phyloP scores from a whole-genome alignment of 2,113 vertebrate species.

The Malurus alboscapulatus region DNA sequence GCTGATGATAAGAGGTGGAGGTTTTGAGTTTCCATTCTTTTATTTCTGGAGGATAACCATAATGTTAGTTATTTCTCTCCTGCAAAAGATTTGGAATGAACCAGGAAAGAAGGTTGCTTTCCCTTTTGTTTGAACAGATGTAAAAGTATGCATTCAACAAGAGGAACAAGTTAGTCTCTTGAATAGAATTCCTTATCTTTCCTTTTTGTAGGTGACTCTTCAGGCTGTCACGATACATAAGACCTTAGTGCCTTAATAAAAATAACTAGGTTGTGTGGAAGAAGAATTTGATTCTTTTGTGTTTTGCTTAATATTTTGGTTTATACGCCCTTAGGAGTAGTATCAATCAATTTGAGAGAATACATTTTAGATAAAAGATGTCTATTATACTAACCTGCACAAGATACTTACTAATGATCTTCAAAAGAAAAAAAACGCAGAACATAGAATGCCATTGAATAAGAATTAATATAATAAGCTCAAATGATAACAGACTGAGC shows the following conservation, averaged over 20 bases:
- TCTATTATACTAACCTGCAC: background rate
- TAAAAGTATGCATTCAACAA: background rate
- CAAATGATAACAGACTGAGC: background rate
- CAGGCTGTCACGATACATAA: background rate
- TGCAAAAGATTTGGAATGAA: background rate
- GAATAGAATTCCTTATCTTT: background rate
- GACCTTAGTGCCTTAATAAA: background rate
- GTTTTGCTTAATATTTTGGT: background rate
- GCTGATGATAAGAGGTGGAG: background rate
- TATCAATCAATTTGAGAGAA: background rate
- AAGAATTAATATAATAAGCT: background rate
- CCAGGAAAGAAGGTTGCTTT: background rate
- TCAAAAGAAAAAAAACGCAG: background rate
- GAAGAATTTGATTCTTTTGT: background rate
- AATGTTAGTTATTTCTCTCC: background rate
- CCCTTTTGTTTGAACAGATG: background rate
- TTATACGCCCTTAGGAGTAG: background rate
- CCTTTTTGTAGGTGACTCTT: background rate
- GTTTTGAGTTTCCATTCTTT: background rate
- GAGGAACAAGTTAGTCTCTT: background rate
- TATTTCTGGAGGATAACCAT: background rate
- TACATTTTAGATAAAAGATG: background rate
- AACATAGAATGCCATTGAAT: background rate
- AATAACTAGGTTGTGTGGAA: background rate
- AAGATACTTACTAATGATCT: background rate